Base-by-base conservation (phyloP, 2,113 vertebrate genomes). In the Nanorana parkeri region DNA sequence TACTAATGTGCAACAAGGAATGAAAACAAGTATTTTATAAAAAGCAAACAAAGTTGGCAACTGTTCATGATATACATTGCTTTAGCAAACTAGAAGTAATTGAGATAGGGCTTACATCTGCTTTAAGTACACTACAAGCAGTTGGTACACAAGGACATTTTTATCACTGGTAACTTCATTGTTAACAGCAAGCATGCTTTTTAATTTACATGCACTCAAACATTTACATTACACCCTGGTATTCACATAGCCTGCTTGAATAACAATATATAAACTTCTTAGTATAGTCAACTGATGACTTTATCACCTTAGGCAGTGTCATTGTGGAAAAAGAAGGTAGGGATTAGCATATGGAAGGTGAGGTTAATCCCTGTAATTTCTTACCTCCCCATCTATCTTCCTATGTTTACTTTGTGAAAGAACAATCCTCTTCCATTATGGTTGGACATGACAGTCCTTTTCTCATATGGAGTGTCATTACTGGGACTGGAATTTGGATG, bases 281-380 rank as follows among this genome's bases (percentile, higher is more conserved):
- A 56, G 61, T 79, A 26, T 79, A 17, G 26, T 68, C 64, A 68
- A 29, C 8, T 55, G 64, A 79, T 52, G 64, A 52, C 64, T 66
- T 78, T 78, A 54, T 79, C 28, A 69, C 78, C 78, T 61, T 29
- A 80, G 78, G 78, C 66, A 68, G 28, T 32, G 51, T 52, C 23
- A 61, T 69, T 68, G 78, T 55, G n/a, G 77, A 66, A 61, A 32
- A 79, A 69, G 32, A 69, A 69, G 55, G n/a, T 24, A 61, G 29
- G 55, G 78, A 80, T 80, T 80, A 80, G 78, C 55, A 80, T 68
- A 80, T 69, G 54, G 78, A 80, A 80, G 78, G 78, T 80, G 78
- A 80, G 66, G 66, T 63, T 80, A 80, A 80, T 80, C 78, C 78
- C 78, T 80, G 56, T 80, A 80, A 80, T 80, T 69, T 71, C 65